phyloP scores from a whole-genome alignment of 2,797 vertebrate species.

The Setipinna tenuifilis region DNA sequence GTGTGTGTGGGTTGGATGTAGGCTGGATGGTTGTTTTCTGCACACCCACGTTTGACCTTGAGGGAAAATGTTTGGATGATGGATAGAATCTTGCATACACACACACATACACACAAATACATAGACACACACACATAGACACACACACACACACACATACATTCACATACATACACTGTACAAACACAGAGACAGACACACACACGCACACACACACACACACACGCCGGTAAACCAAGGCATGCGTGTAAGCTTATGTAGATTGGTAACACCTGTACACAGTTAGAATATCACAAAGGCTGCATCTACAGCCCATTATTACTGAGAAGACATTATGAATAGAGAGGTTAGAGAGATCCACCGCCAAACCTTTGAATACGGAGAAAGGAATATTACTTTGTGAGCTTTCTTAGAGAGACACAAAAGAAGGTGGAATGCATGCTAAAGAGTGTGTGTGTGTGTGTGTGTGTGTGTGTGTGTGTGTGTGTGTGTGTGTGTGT shows the following conservation, averaged over 20 bases:
- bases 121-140: neutral
- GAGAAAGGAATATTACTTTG: neutral
- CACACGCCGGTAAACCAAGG: neutral
- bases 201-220: neutral
- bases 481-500: conserved; percentile 12
- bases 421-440: neutral
- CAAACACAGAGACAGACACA: neutral
- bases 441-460: conserved; percentile 11
- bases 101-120: neutral
- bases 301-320: neutral
- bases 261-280: neutral
- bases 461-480: conserved; percentile 11
- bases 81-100: neutral
- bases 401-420: conserved; percentile 14
- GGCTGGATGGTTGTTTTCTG: neutral
- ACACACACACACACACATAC: neutral
- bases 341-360: neutral
- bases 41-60: neutral
- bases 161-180: neutral
- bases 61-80: conserved; percentile 31
- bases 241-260: neutral
- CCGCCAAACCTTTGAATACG: neutral
- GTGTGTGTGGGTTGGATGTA: neutral
- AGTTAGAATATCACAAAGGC: neutral
- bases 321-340: neutral